Evolutionary conservation across 2,797 vertebrate species (phyloP), one percentile per base, ranked within the genome.

Genomic region (Petrocephalus schoutedeni): DNA sequence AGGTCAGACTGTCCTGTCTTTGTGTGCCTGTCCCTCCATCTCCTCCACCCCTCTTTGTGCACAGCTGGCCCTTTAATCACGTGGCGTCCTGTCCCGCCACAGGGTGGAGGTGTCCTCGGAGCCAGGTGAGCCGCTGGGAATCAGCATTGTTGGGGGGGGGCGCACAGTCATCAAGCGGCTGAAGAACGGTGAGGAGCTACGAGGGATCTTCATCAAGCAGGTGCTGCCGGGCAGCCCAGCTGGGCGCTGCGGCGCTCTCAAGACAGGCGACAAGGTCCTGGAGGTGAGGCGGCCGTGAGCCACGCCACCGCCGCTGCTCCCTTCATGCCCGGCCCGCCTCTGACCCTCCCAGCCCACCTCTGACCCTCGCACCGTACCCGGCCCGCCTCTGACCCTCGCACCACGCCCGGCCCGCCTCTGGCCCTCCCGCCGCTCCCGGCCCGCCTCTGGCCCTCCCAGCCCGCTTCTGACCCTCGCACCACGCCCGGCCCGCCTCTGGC

Each of bases 181-280:
- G 90, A 97, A 96, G 92, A 99, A 99, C 88, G 98, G 98, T 58
- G 98, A 99, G 89, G 98, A 99, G 41, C 96, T 99, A 88, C 97
- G 97, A 93, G 98, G 98, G 2, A 99, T 99, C 93, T 99, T 99
- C 94, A 98, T 99, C 94, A 99, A 98, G 89, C 97, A 99, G 92
- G 98, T 99, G 77, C 90, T 98, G 89, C 91, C 95, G 45, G 96
- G 97, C 87, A 98, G 98, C 89, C 98, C 98, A 9, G 97, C 98
- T 1, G 97, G 96, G 91, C 96, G 91, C 86, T 96, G 96, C 0
- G 91, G 90, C 0, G 94, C 95, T 74, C 95, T 99, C 87, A 98
- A 97, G 95, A 99, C 98, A 2, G 98, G 98, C 89, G 98, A 99
- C 96, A 99, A 99, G 95, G 99, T 99, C 93, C 95, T 99, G 86